These are phyloP conservation scores for Zelostemma sp. DNA, from an alignment of 1,140 invertebrate genomes.

Conservation along the genomic window DNA sequence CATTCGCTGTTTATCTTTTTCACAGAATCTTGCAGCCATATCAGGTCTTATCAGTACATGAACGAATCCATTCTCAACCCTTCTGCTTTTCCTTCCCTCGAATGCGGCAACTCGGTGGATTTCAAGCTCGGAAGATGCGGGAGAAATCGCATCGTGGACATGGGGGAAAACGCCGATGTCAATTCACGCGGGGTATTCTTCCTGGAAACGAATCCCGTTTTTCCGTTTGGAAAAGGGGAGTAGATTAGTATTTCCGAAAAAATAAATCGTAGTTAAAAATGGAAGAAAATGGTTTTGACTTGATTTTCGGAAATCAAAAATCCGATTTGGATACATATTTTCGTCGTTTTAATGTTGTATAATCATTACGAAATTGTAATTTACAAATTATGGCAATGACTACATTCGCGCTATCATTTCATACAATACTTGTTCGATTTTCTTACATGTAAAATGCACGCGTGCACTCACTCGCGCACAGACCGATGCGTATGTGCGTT, in stretches of 20 bases:
- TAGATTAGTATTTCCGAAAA: too few species aligned
- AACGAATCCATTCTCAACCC: constrained; percentile 68
- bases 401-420: background rate
- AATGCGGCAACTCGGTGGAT: constrained; percentile 72
- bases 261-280: too few species aligned
- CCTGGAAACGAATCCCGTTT: constrained; percentile 54
- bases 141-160: constrained; percentile 63
- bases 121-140: constrained; percentile 70
- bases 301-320: background rate
- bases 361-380: constrained; percentile 5
- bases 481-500: background rate
- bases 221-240: constrained; percentile 51
- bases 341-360: constrained; percentile 1
- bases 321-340: background rate
- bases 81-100: constrained; percentile 64
- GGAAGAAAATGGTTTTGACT: too few species aligned
- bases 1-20: constrained; percentile 7
- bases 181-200: constrained; percentile 51
- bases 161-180: constrained; percentile 66
- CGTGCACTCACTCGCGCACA: background rate
- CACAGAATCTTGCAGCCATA: constrained; percentile 67
- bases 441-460: background rate
- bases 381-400: constrained; percentile 4
- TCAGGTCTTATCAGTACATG: constrained; percentile 65
- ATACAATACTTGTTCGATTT: background rate